These are phyloP conservation scores for Rhinophrynus dorsalis DNA, from an alignment of 2,797 vertebrate species.

Conservation along the genomic window DNA sequence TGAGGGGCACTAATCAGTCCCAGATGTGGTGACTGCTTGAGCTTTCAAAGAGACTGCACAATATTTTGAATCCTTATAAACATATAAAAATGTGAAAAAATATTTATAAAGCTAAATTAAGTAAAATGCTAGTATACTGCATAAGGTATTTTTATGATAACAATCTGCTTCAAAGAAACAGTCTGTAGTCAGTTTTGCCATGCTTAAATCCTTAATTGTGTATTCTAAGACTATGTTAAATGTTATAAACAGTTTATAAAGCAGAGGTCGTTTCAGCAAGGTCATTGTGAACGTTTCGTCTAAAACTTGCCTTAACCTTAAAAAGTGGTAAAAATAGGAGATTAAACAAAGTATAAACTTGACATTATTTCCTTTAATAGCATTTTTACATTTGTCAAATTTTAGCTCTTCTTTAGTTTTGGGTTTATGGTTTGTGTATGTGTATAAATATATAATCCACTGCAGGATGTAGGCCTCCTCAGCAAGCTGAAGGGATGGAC, in stretches of 20 bases:
- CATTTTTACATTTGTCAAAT: too few relatives aligned
- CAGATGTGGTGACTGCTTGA: conserved; percentile 6
- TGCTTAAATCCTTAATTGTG: not conserved
- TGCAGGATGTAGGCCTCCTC: too few relatives aligned
- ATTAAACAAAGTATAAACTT: too few relatives aligned
- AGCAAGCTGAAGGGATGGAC: too few relatives aligned
- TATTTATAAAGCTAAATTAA: conserved; percentile 17
- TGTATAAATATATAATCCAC: too few relatives aligned
- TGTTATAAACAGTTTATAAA: conserved; percentile 34
- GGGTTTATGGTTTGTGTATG: too few relatives aligned
- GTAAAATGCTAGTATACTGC: conserved; percentile 9
- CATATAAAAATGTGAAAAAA: conserved; percentile 21
- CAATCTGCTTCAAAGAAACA: not conserved
- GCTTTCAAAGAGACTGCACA: conserved; percentile 4
- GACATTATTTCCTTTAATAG: too few relatives aligned
- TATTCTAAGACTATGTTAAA: conserved; percentile 2
- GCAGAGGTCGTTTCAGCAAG: conserved; percentile 2
- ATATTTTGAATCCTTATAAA: conserved; percentile 13
- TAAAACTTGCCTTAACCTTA: too few relatives aligned
- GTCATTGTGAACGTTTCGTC: not conserved
- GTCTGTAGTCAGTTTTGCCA: not conserved
- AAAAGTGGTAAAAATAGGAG: too few relatives aligned
- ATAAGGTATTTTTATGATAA: conserved; percentile 11
- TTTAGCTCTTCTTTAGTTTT: too few relatives aligned
- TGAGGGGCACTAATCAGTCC: conserved; percentile 48